Evolutionary conservation across 2,797 vertebrate genomes (phyloP).

Genomic region (Acridotheres tristis): DNA sequence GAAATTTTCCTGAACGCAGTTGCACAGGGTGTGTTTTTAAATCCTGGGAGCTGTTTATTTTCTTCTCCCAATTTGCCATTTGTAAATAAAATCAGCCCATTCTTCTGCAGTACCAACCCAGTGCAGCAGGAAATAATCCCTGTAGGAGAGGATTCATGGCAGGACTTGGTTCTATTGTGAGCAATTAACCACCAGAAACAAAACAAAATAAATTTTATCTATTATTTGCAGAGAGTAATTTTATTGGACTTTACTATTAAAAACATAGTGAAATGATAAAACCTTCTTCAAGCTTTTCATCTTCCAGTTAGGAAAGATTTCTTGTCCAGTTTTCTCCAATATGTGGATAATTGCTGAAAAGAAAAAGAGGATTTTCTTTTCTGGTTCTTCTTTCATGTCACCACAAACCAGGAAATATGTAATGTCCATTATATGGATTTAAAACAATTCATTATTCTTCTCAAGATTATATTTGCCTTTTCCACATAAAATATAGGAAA

Average conservation of each 20-base stretch:
- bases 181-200: neutral
- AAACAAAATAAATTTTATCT: neutral
- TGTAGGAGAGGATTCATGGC: neutral
- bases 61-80: neutral
- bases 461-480: neutral
- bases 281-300: neutral
- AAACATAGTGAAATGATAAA: neutral
- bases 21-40: neutral
- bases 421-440: neutral
- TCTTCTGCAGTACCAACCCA: neutral
- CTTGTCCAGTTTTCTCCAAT: neutral
- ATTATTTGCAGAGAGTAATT: neutral
- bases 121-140: neutral
- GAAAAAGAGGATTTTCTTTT: neutral
- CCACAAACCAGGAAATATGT: neutral
- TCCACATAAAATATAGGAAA: neutral
- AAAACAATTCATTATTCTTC: neutral
- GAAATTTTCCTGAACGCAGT: neutral
- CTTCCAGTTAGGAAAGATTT: neutral
- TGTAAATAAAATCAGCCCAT: neutral
- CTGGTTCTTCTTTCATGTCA: neutral
- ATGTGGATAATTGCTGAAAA: neutral
- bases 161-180: neutral
- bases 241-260: neutral
- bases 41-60: neutral